phyloP scores from a whole-genome alignment of 2,888 invertebrate species.

The Ernsta delagoae region DNA sequence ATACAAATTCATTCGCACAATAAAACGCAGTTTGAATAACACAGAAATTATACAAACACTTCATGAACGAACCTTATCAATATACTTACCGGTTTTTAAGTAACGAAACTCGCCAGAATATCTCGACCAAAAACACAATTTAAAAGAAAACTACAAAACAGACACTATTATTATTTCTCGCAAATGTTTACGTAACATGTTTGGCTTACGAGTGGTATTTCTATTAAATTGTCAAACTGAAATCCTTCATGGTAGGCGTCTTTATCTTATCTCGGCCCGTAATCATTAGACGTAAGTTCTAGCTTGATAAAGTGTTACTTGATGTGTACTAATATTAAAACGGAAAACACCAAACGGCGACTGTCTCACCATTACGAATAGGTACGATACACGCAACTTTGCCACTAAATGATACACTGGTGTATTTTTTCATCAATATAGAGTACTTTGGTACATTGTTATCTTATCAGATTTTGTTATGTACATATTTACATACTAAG shows the following conservation, averaged over 20 bases:
- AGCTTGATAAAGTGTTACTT: constrained; percentile 45
- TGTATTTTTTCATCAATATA: background rate
- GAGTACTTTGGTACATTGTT: background rate
- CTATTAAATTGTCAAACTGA: constrained; percentile 29
- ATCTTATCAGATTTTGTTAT: background rate
- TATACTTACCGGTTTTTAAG: background rate
- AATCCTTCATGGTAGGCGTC: constrained; percentile 37
- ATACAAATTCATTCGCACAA: too few species aligned
- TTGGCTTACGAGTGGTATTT: constrained; percentile 13
- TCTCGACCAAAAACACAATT: background rate
- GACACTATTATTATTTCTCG: constrained; percentile 11
- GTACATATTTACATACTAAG: constrained; percentile 1
- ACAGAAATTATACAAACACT: background rate
- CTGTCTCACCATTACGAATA: constrained; percentile 11
- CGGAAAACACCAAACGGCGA: constrained; percentile 23
- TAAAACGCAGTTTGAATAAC: background rate
- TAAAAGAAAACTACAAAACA: background rate
- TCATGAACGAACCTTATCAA: background rate
- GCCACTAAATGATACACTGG: background rate
- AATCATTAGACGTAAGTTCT: constrained; percentile 49
- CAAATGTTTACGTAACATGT: constrained; percentile 33
- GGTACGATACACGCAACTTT: constrained; percentile 1
- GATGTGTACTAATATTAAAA: constrained; percentile 18
- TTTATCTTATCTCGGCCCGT: constrained; percentile 56
- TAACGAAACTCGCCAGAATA: constrained; percentile 1